These are phyloP conservation scores for Hypsibius dujardini DNA, from an alignment of 1,140 invertebrate genomes.

Conservation along the genomic window DNA sequence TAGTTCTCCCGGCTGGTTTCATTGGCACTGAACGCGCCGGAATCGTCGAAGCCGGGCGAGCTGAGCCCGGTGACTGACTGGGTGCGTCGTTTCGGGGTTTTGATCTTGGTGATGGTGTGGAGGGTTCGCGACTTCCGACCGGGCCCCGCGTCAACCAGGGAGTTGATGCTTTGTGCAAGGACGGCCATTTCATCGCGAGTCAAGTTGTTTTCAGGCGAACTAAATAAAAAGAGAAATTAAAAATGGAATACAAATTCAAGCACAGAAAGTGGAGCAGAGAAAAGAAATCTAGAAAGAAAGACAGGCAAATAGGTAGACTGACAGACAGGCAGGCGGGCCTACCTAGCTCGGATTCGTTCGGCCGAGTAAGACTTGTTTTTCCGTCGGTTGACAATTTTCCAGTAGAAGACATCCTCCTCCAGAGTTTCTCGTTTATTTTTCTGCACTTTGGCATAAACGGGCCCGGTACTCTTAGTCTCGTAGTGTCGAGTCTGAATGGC, in stretches of 20 bases:
- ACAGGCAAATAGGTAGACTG: no score
- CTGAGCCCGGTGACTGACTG: not conserved
- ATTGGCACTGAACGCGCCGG: not conserved
- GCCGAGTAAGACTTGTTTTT: conserved; percentile 2
- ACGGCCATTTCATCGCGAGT: not conserved
- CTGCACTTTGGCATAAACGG: conserved; percentile 6
- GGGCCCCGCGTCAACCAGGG: not conserved
- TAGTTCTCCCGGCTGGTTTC: not conserved
- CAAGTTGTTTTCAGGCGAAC: conserved; percentile 4
- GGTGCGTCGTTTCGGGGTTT: no score
- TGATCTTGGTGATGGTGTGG: not conserved
- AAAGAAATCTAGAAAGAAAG: no score
- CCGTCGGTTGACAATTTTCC: conserved; percentile 3
- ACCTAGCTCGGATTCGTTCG: not conserved
- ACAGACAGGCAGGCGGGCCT: no score
- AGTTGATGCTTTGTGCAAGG: not conserved
- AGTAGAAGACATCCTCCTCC: conserved; percentile 17
- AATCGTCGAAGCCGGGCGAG: not conserved
- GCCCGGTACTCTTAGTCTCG: no score
- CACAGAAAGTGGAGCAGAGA: no score
- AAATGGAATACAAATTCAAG: no score
- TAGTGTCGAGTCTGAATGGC: no score
- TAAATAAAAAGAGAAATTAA: no score
- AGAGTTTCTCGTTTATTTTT: not conserved
- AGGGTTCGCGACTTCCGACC: no score